Conservation (phyloP, 2,797 vertebrate species). For the Kryptolebias ocellatus region DNA sequence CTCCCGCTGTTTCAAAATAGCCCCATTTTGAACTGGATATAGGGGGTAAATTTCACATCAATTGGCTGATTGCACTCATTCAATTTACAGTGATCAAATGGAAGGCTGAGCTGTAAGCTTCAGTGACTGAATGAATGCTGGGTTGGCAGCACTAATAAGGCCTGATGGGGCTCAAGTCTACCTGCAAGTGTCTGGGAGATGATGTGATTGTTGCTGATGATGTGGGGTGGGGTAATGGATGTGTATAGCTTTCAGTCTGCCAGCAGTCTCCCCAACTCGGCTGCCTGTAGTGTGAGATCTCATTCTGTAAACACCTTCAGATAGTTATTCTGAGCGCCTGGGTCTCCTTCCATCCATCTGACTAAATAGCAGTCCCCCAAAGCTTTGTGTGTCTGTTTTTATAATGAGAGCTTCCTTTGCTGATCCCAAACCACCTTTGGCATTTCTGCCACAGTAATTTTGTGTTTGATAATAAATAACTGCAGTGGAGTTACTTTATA, state of each 20-base stretch:
- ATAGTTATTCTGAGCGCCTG: constrained; percentile 39
- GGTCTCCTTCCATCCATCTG: constrained; percentile 43
- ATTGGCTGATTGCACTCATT: constrained; percentile 80
- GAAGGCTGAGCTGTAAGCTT: constrained; percentile 54
- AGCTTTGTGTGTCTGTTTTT: constrained; percentile 44
- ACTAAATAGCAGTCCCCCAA: constrained; percentile 45
- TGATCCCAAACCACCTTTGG: constrained; percentile 66
- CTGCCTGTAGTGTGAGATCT: constrained; percentile 41
- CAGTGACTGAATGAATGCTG: constrained; percentile 58
- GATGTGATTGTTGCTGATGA: constrained; percentile 75
- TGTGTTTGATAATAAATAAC: constrained; percentile 65
- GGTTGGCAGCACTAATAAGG: constrained; percentile 57
- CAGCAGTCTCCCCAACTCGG: constrained; percentile 42
- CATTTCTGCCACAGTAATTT: constrained; percentile 60
- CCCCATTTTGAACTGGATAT: constrained; percentile 70
- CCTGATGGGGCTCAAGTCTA: constrained; percentile 53
- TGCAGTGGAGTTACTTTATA: constrained; percentile 59
- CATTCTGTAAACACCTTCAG: constrained; percentile 55
- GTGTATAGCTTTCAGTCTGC: constrained; percentile 62
- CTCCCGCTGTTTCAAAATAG: constrained; percentile 57
- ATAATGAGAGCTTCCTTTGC: constrained; percentile 56
- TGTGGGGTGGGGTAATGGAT: constrained; percentile 61
- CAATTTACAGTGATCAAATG: constrained; percentile 79
- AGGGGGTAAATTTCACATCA: constrained; percentile 78
- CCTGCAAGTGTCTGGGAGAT: constrained; percentile 68